Evolutionary conservation across 30 jellyfish, hydroid and myxozoan species (phyloP), one percentile per base, ranked within the genome.

Genomic region (Chrysaora quinquecirrha): DNA sequence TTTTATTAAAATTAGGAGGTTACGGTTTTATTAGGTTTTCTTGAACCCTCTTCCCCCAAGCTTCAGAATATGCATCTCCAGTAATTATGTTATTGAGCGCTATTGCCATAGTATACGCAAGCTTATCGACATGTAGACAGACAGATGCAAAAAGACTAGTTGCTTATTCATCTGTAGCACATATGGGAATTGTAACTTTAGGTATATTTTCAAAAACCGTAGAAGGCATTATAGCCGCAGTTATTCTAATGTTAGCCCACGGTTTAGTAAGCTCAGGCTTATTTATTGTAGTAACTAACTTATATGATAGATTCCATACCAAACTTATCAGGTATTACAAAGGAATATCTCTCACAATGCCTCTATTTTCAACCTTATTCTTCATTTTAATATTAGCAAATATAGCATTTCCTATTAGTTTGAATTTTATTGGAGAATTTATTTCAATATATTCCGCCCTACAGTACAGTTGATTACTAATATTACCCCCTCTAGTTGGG

Each of bases 111-210:
- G 32, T 83, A 16, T 83, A 71, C 46, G 94, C 81, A 0, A 62
- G 87, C 27, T 18, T 83, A 20, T 19, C 64, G 4, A 76, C 96
- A 6, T 76, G 87, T 31, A 38, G 90, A 2, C 96, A 85, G 50
- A 54, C 74, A 2, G 96, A 85, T 63, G 49, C 73, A 1, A 85
- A 85, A 65, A 66, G 79, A 23, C 29, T 85, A 48, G 76, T 85
- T 1, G 96, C 96, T n/a, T 85, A 85, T 30, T 75, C 96, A 1
- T 85, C 96, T 6, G 96, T 85, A 0, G 84, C 96, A 0, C 96
- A 85, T 46, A 74, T 85, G 96, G 96, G 96, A 1, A 23, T 85
- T n/a, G 96, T 76, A 0, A 64, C 90, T 12, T 19, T 76, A 38
- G 76, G 78, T 0, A 73, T 85, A 25, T 85, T 85, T 32, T 30